Evolutionary conservation across 2,888 invertebrate genomes (phyloP), one percentile per base, ranked within the genome.

Genomic region (Nineta flava): DNA sequence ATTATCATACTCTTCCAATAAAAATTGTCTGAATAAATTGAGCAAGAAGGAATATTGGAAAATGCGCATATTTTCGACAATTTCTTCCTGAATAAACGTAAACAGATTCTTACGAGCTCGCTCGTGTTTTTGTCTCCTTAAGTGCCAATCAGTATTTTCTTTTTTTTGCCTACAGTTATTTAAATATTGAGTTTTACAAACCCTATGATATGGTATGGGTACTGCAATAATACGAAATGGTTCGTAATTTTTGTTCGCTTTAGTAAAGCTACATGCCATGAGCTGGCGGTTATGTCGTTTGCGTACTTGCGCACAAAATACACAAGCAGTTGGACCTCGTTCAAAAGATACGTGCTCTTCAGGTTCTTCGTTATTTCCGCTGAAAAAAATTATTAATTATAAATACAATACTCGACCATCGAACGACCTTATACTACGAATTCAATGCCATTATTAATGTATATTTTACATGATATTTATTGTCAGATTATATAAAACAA

Each of bases 31-130:
- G 47, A 53, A 53, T 54, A 54, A 54, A 47, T 54, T 51, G 47
- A 40, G 42, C 44, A 53, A 47, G 47, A 54, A 52, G 40, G 50
- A 35, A 52, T 50, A 53, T 53, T 52, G 53, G 50, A 50, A 52
- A 50, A 54, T 54, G 51, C 48, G 53, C 53, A 52, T 53, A 49
- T 54, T 54, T 52, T 53, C 52, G 46, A 53, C 53, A 53, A 51
- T 38, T 35, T 51, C 38, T 40, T 48, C 51, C 38, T 51, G 51
- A 48, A 51, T 53, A 50, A 54, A 54, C 43, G 32, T 51, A 26
- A 52, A 54, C 48, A 54, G 48, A 49, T 53, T 48, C 47, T 54
- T 47, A 52, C 53, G 53, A 54, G 54, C 54, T 48, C 51, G 53
- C 50, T 54, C 53, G 50, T 53, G 54, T 53, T 53, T 54, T 46